Evolutionary conservation across 2,113 vertebrate species (phyloP), one percentile per base, ranked within the genome.

Genomic region (Mirounga angustirostris): DNA sequence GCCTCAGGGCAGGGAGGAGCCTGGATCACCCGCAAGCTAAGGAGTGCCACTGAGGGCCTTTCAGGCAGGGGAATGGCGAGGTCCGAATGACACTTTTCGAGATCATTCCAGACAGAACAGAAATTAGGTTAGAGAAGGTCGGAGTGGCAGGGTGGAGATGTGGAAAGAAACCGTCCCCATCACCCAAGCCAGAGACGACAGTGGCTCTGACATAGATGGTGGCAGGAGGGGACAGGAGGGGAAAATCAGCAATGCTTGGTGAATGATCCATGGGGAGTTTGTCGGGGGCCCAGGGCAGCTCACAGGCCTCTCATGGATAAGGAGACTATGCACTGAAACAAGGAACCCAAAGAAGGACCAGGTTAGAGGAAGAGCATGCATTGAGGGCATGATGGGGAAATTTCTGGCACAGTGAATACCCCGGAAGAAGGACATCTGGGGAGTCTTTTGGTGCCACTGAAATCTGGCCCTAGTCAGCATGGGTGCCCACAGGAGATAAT

Each of bases 261-360:
- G 21, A 30, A 46, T 15, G 18, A 7, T 9, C 13, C 21, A 1
- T 5, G 22, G 79, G n/a, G 11, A n/a, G 73, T 4, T 0, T 11
- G 0, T 0, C 2, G 16, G 18, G 26, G 24, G 24, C 59, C 18
- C 1, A 16, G 40, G 59, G 15, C 14, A 52, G 54, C 40, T 33
- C n/a, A 3, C 0, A 0, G 69, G 36, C 43, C 18, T 50, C 52
- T 24, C 21, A 7, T 15, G 40, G 54, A 6, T 0, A 30, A 0
- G 5, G 79, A 92, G 54, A 56, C 61, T 5, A 0, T 36, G 52
- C 21, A 22, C 43, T 5, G 30, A 76, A n/a, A 84, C 18, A 4
- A 5, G 21, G 67, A 69, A 18, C n/a, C 4, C 1, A 14, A 36
- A n/a, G 33, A 26, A 33, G 43, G 33, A 28, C 16, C 2, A 6